Evolutionary conservation across 2,113 vertebrate species (phyloP), one percentile per base, ranked within the genome.

Genomic region (Odontophorus gujanensis): DNA sequence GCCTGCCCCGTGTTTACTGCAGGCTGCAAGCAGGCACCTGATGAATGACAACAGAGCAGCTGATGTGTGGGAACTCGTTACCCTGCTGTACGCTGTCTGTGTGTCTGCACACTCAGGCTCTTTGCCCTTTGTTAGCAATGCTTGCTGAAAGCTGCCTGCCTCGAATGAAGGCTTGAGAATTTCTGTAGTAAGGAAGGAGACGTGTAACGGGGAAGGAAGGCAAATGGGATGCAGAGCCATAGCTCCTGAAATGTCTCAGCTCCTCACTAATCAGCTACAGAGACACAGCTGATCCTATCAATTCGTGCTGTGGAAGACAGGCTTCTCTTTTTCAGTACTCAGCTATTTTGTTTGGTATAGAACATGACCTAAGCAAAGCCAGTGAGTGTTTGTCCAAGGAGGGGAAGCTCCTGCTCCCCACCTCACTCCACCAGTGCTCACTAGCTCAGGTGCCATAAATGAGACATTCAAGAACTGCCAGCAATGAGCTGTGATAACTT

Each of bases 221-320:
- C 86, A 90, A 81, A 72, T 89, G 36, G 24, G 68, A 75, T 26
- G 16, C 43, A 16, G 61, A 68, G 71, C 61, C 19, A 30, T 7
- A 43, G 30, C 92, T 94, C 86, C 92, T 48, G 90, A 86, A n/a
- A 4, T 16, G 32, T 14, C 84, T 40, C 89, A 76, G 81, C 83
- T 81, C 78, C 42, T 83, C 59, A 3, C 66, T 88, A 92, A 95
- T 86, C 63, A 96, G 69, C 82, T 67, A 74, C 43, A 20, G 47
- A 91, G 92, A 94, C 65, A 0, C 73, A 95, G 86, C 58, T 80
- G 90, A 90, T 95, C 82, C 92, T 87, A 20, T 81, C 68, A 80
- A 50, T 88, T 69, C 51, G 73, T 73, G 82, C 90, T 95, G 90
- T 78, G 88, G 91, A 93, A 93, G 73, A 47, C 81, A 59, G 92